Evolutionary conservation across 2,113 vertebrate genomes (phyloP), one percentile per base, ranked within the genome.

Genomic region (Elachura formosa): DNA sequence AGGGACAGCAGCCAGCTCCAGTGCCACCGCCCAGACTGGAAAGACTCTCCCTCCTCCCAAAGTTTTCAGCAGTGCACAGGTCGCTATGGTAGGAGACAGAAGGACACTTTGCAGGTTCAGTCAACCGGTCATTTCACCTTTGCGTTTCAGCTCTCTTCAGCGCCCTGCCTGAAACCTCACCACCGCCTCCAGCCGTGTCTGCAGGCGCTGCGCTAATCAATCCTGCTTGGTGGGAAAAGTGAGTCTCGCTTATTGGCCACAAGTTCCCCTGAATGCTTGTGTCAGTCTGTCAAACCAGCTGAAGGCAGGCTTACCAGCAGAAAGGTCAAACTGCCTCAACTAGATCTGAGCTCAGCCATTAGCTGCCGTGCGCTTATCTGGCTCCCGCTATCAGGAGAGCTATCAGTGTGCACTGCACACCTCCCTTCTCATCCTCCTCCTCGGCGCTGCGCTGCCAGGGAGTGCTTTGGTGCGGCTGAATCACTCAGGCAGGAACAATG

Each of bases 201-300:
- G 90, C 71, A 54, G 86, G 89, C 34, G 0, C 89, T 85, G 67
- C 0, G 2, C 51, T 95, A 68, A 95, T 97, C 96, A 85, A 97
- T 96, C 92, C 72, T 40, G 41, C 88, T 94, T 78, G 90, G 81
- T 89, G 85, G 59, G 73, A 62, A 93, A 90, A 92, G 86, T 90
- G 77, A 88, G 76, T 93, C 96, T 87, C 90, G 84, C 86, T 93
- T 95, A 87, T 94, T 72, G 75, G 85, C 64, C 78, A 74, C 89
- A 75, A 80, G 71, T 92, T 95, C 80, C 90, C 77, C 83, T 91
- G 93, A 91, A 85, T 91, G 85, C 89, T 62, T 48, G 74, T 96
- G 95, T 96, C 95, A 96, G 68, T 84, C 87, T 81, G 62, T 96
- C 82, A 90, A 71, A 67, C 96, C 94, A 97, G 85, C 92, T 86